phyloP scores from a whole-genome alignment of 2,888 invertebrate genomes.

The Eupeodes latifasciatus region DNA sequence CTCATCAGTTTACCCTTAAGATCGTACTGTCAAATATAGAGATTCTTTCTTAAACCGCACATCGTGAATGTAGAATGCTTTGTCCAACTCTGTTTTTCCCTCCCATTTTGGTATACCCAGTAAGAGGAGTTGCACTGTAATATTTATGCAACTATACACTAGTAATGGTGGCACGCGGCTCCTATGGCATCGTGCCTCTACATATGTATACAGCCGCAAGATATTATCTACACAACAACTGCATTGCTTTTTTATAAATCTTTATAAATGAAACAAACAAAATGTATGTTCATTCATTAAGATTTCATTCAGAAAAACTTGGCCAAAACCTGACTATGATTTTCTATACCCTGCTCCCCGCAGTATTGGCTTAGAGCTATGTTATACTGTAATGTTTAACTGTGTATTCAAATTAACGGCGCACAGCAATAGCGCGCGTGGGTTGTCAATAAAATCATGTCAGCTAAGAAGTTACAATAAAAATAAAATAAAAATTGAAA shows the following conservation, averaged over 20 bases:
- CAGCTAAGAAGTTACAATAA: conserved; percentile 22
- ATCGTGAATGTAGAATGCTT: too few species aligned
- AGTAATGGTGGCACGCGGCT: conserved; percentile 2
- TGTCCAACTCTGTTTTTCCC: too few species aligned
- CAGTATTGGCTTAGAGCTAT: not conserved
- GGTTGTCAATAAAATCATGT: conserved; percentile 64
- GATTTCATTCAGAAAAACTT: conserved; percentile 73
- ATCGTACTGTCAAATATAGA: too few species aligned
- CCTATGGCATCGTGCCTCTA: conserved; percentile 51
- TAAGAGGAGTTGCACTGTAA: not conserved
- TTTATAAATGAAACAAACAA: conserved; percentile 16
- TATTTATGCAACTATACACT: not conserved
- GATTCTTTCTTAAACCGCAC: too few species aligned
- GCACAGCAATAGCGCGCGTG: conserved; percentile 57
- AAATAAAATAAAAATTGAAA: conserved; percentile 25
- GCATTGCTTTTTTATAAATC: conserved; percentile 22
- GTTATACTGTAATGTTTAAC: conserved; percentile 43
- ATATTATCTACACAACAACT: conserved; percentile 19
- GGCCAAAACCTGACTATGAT: conserved; percentile 56
- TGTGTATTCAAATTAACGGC: conserved; percentile 65
- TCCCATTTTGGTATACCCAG: not conserved
- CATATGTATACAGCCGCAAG: conserved; percentile 25
- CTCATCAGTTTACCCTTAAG: too few species aligned
- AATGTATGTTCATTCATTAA: conserved; percentile 65
- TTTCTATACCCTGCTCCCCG: not conserved